Evolutionary conservation across 2,888 invertebrate genomes (phyloP).

Genomic region (Meteorus cinctellus): DNA sequence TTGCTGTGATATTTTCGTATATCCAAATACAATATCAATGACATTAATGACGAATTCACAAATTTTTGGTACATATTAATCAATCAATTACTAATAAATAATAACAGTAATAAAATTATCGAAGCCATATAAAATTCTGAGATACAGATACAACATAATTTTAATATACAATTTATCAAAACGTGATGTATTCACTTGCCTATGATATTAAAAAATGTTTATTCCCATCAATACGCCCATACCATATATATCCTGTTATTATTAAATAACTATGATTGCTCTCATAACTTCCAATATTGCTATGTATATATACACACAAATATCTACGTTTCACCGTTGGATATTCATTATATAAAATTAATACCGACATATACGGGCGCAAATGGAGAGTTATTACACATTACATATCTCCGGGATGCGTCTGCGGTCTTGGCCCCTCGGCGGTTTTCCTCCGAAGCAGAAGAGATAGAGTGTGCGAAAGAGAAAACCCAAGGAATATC

Average conservation of each 20-base stretch:
- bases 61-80: too few relatives aligned
- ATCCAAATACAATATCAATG: too few relatives aligned
- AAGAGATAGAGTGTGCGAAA: slow-evolving; percentile 24
- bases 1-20: too few relatives aligned
- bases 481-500: slow-evolving; percentile 23
- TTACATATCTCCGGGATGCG: slow-evolving; percentile 45
- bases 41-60: too few relatives aligned
- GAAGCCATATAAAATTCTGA: too few relatives aligned
- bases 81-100: too few relatives aligned
- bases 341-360: slow-evolving; percentile 59
- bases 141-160: too few relatives aligned
- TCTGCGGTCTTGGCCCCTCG: slow-evolving; percentile 44
- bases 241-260: too few relatives aligned
- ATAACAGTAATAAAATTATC: too few relatives aligned
- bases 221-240: neutral
- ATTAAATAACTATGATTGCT: neutral
- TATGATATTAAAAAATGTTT: neutral
- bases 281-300: slow-evolving; percentile 10
- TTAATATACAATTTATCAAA: too few relatives aligned
- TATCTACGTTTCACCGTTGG: slow-evolving; percentile 38
- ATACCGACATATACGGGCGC: slow-evolving; percentile 51
- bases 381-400: slow-evolving; percentile 53
- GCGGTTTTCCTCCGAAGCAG: slow-evolving; percentile 36
- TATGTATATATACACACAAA: neutral
- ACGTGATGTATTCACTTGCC: too few relatives aligned